Evolutionary conservation across 1,140 invertebrate species (phyloP), one percentile per base, ranked within the genome.

Genomic region (Panagrolaimus sp.): DNA sequence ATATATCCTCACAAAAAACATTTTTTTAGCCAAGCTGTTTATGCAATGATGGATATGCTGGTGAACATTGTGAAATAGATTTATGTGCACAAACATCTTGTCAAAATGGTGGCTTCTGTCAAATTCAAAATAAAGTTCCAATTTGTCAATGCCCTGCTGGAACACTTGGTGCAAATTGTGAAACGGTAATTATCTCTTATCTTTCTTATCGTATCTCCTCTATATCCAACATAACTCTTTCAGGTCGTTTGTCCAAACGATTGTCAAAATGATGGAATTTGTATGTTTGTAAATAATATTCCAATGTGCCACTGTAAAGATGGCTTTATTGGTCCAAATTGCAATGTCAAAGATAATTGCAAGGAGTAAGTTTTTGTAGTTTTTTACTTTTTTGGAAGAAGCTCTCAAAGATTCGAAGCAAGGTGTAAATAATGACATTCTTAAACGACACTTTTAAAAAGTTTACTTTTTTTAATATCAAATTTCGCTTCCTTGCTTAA

Each of bases 311-410:
- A 43, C 9, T 63, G 62, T 16, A 16, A 16, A 20, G 38, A 31
- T 63, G 62, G 62, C 31, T 63, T 63, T 43, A 27, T 43, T 63
- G 62, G 62, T 8, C 16, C 64, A 45, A 73, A 75, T 53, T 75
- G 74, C 57, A 73, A 73, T 48, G 67, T 74, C 42, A 42, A 68
- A 27, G 74, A 75, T 57, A 61, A 65, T 31, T 75, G 74, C 48
- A 23, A 68, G 7, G 66, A 68, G 74, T 75, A 71, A 62, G 71
- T 27, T 63, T 57, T 23, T 57, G n/a, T n/a, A n/a, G n/a, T 53
- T 1, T 11, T 38, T 7, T 38, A 4, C 31, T 4, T 38, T 38
- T 38, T 38, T 38, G 31, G 31, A 38, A 38, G 7, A n/a, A n/a
- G n/a, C n/a, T 7, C 31, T 38, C 7, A 38, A 4, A 38, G 2